Evolutionary conservation across 2,113 vertebrate species (phyloP).

Genomic region (Lota lota): DNA sequence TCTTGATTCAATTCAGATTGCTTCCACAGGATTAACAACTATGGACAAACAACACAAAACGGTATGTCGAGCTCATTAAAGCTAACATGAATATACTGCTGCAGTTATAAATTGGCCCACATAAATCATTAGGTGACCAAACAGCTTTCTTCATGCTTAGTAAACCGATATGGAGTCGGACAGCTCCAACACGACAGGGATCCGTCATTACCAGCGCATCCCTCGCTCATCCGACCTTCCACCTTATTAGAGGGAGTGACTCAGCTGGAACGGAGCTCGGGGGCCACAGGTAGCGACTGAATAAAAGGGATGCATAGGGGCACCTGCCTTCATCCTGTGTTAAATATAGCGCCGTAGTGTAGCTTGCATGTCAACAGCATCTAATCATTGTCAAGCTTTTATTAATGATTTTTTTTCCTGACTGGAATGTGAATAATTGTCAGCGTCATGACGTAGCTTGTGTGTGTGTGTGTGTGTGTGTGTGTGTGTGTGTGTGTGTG

Average conservation of each 20-base stretch:
- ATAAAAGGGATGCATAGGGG: background rate
- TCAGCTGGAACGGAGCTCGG: conserved; percentile 13
- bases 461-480: conserved; percentile 18
- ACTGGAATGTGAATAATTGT: conserved; percentile 44
- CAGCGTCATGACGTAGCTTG: conserved; percentile 2
- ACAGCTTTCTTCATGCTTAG: no score
- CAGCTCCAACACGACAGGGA: background rate
- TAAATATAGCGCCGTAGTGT: background rate
- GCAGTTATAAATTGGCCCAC: no score
- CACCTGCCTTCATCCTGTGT: background rate
- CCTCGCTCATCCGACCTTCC: conserved; percentile 7
- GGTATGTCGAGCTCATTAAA: no score
- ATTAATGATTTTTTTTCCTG: background rate
- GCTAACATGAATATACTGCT: no score
- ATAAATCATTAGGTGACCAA: no score
- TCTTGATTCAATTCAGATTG: no score
- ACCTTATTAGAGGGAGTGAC: conserved; percentile 15
- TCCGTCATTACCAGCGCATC: background rate
- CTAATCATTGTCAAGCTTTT: conserved; percentile 1
- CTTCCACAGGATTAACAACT: no score
- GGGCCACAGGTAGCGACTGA: background rate
- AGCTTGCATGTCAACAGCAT: conserved; percentile 4
- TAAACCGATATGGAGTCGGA: no score
- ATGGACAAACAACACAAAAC: no score
- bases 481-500: no score